These are phyloP conservation scores for Mirounga angustirostris DNA, from an alignment of 2,113 vertebrate genomes.

Conservation along the genomic window DNA sequence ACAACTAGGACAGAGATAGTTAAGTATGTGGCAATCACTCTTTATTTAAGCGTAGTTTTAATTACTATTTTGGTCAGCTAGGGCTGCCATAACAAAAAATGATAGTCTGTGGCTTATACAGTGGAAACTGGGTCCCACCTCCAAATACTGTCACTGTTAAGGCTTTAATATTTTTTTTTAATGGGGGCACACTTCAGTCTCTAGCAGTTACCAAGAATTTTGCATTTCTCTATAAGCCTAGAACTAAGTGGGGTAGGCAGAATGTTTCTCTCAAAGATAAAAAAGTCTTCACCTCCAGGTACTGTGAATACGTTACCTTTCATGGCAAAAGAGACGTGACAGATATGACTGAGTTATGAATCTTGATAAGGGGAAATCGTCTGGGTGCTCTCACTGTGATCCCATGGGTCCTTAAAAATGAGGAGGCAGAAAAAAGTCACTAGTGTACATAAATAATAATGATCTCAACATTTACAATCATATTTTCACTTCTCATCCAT, in stretches of 20 bases:
- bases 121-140: background rate
- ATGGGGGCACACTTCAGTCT: background rate
- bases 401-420: background rate
- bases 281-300: background rate
- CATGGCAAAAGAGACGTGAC: background rate
- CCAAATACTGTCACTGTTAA: background rate
- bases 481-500: background rate
- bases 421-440: background rate
- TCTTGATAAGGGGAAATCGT: background rate
- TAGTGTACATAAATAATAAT: background rate
- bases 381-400: background rate
- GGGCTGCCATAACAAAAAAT: background rate
- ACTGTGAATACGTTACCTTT: background rate
- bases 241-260: background rate
- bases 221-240: background rate
- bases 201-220: background rate
- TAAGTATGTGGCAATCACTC: background rate
- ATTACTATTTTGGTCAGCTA: background rate
- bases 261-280: background rate
- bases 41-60: background rate
- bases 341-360: background rate
- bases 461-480: background rate
- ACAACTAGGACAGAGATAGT: background rate
- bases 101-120: background rate
- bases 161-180: background rate